Percentiles rank a stretch among this genome's conserved stretches.
These are phyloP conservation scores for Lordiphosa andalusiaca DNA, from an alignment of 2,888 invertebrate species.

Conservation along the genomic window DNA sequence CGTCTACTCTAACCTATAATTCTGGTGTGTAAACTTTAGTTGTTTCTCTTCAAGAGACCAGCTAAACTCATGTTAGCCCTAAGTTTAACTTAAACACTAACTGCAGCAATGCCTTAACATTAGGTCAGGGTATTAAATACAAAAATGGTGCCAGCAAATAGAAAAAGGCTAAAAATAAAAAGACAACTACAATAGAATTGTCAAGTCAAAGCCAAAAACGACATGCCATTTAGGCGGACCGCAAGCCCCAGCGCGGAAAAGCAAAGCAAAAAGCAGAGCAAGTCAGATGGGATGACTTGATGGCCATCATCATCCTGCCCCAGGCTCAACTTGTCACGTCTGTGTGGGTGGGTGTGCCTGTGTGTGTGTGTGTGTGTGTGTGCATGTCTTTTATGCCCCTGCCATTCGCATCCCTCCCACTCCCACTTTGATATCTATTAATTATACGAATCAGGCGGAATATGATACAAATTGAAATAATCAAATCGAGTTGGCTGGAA, in stretches of 20 bases:
- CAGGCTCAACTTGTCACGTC: conserved; percentile 43
- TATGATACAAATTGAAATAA: conserved; percentile 5
- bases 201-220: conserved; percentile 6
- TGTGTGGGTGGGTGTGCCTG: conserved; percentile 9
- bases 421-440: background rate
- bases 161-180: too few species aligned
- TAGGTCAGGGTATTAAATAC: too few species aligned
- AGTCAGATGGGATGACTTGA: conserved; percentile 31
- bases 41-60: too few species aligned
- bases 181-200: background rate
- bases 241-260: conserved; percentile 4
- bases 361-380: background rate
- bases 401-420: background rate
- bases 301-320: conserved; percentile 41
- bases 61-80: too few species aligned
- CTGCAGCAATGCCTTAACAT: too few species aligned
- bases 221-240: conserved; percentile 11
- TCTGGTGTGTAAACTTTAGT: too few species aligned
- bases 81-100: too few species aligned
- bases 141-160: too few species aligned
- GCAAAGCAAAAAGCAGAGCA: conserved; percentile 9
- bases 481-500: conserved; percentile 14
- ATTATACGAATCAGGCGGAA: conserved; percentile 1
- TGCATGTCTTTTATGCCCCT: background rate
- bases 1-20: too few species aligned